Evolutionary conservation across 2,797 vertebrate genomes (phyloP).

Genomic region (Peromyscus melanophrys): DNA sequence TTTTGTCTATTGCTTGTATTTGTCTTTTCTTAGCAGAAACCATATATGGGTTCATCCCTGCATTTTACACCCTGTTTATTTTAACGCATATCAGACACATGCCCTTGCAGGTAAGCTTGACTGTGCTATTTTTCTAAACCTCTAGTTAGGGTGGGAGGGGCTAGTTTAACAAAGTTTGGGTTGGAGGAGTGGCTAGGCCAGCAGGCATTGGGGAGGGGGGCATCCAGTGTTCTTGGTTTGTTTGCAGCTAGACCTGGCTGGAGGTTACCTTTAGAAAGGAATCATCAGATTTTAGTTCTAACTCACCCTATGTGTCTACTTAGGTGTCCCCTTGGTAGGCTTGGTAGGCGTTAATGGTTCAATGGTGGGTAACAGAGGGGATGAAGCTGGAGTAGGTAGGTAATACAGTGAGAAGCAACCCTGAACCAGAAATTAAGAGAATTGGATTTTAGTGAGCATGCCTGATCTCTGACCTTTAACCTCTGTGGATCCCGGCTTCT

Average conservation of each 20-base stretch:
- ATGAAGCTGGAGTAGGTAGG: neutral
- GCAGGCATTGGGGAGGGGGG: neutral
- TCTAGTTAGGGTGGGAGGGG: neutral
- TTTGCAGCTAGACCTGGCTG: neutral
- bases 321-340: neutral
- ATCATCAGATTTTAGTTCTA: neutral
- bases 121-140: neutral
- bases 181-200: neutral
- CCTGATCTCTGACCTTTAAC: conserved; percentile 15
- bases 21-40: neutral
- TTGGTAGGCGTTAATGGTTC: neutral
- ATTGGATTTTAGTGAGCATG: neutral
- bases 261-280: neutral
- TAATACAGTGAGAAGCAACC: neutral
- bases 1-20: neutral
- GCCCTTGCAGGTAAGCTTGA: too few species aligned
- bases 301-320: rapidly evolving
- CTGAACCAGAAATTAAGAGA: neutral
- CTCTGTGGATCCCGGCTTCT: conserved; percentile 5
- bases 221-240: neutral
- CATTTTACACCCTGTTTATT: neutral
- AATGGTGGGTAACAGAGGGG: neutral
- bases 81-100: neutral
- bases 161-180: too few species aligned
- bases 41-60: neutral